Evolutionary conservation across 2,113 vertebrate species (phyloP), one percentile per base, ranked within the genome.

Genomic region (Bubo blakistoni): DNA sequence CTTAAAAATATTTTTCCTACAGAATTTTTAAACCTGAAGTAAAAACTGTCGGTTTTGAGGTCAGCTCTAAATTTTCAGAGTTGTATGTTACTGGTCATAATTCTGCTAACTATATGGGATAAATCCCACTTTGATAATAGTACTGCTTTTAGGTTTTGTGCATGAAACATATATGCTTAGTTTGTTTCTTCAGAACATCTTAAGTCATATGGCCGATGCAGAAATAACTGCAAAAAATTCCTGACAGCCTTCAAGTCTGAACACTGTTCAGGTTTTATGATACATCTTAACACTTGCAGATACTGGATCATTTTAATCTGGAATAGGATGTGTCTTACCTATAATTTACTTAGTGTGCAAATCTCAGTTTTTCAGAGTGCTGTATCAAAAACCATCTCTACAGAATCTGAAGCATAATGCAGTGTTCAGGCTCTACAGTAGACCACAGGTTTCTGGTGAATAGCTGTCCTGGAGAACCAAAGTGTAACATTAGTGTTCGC

Each of bases 241-340:
- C 42, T 67, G 72, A 29, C 3, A 49, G 55, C 62, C 42, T 86
- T 91, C n/a, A 78, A 27, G 54, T 86, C 26, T 27, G 32, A 63
- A 26, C 8, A 36, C 29, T 42, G 9, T 61, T 86, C 36, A 42
- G 67, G 52, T 81, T 95, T 77, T 92, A 47, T 81, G 52, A 3
- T 54, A 18, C 49, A 36, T 42, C 25, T 29, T 87, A 69, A 44
- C 14, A 46, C 16, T 38, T 78, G 17, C 17, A 59, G n/a, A 10
- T 91, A 84, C 44, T 38, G 88, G 62, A 90, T 74, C 58, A 44
- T 91, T 97, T 94, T 79, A 72, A 36, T 94, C 67, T 91, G 52
- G 51, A 77, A 82, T 51, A 65, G 26, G 10, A 34, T 84, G 38
- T 1, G 3, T 87, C 0, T 81, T 81, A 4, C 4, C 18, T 73